Evolutionary conservation across 2,888 invertebrate species (phyloP), one percentile per base, ranked within the genome.

Genomic region (Pyrrhosoma nymphula): DNA sequence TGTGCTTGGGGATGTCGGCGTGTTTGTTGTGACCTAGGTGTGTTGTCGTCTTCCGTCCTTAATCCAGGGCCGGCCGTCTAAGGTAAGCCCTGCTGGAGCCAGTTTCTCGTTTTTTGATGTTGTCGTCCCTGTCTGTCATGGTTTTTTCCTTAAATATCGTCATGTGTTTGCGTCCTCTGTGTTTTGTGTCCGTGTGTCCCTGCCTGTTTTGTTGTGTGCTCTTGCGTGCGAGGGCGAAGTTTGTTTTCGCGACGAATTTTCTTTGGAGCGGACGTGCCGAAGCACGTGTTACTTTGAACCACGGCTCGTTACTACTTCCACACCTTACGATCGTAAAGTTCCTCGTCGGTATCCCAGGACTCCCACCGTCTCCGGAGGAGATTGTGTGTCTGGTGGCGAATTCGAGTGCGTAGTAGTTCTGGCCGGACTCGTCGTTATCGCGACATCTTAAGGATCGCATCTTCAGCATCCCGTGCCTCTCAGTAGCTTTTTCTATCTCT

Each of bases 21-120:
- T 93, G 93, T 93, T 93, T 93, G 93, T 93, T 93, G 93, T 93
- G 93, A 93, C 93, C 93, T 69, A 39, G 75, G 47, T 89, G 89
- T 89, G 47, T 89, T 56, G 88, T 82, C 82, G 12, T 82, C 82
- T 82, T 93, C 93, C 93, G 93, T 93, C 93, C 93, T 69, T 12
- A 47, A 26, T 14, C 35, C 23, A 93, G 93, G 93, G 93, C 69
- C 91, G 91, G 60, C 91, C 93, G 69, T 56, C 93, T 35, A 63
- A 93, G 93, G 93, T 93, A 93, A 93, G 93, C 47, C 93, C 93
- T 91, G 39, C 63, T 47, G 55, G 69, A 63, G 93, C 82, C 30
- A 35, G 82, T 82, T 16, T 23, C n/a, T 35, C 82, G 82, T 60
- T 60, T 60, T 8, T 82, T 26, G 82, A 82, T 35, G 82, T 82